Evolutionary conservation across 2,888 invertebrate species (phyloP), one percentile per base, ranked within the genome.

Genomic region (Epistrophe eligans): DNA sequence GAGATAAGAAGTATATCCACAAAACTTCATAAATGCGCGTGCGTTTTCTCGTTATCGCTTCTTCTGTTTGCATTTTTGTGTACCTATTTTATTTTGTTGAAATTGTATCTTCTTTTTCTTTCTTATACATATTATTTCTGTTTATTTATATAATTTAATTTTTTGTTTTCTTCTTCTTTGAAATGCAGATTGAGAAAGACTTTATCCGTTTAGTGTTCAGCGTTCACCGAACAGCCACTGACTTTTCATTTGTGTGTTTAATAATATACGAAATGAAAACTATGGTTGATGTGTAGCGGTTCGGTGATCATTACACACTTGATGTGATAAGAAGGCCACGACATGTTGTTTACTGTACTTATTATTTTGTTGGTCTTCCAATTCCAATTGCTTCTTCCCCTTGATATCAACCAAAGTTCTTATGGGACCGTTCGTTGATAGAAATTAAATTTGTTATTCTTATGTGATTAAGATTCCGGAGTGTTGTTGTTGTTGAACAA

Each of bases 311-410:
- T 73, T 77, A 85, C 77, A 85, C 84, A 85, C 84, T 81, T 77
- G 81, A 85, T 77, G 81, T 85, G 84, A 85, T 85, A 85, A 85
- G 81, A 85, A 85, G 84, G 81, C 84, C 81, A 81, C 84, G 81
- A 85, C 77, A 85, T 50, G 72, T 81, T 81, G 80, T 80, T 84
- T 84, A 77, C 77, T 80, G 72, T 84, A 72, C 48, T 48, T 55
- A 17, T 24, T 50, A 9, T 60, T 74, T 40, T 43, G 43, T 52
- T 38, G 10, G 28, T 55, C 64, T 45, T 8, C 24, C 11, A 48
- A 19, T 45, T 8, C 24, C 11, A 48, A 19, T 17, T 52, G 19
- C 4, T 13, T 15, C 40, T 43, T 32, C n/a, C 32, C 50, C 48
- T 52, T 52, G 45, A 48, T 24, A 24, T 35, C 38, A n/a, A 15